Base-by-base conservation (phyloP, 2,888 invertebrate species). In the Cataglyphis livida region DNA sequence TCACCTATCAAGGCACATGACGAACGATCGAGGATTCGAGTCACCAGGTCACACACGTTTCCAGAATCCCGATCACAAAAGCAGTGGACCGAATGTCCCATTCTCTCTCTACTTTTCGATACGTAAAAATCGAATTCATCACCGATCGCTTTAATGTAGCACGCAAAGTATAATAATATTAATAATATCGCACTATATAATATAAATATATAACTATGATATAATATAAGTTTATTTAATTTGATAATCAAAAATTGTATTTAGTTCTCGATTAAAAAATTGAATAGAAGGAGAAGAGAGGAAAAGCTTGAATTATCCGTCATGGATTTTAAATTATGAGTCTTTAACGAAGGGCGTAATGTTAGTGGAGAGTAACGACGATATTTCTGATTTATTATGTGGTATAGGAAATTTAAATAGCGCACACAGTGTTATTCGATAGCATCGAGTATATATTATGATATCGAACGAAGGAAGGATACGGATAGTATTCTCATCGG, bases 41-140 rank as follows among this genome's bases (percentile, higher is more conserved):
- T 78, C 59, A 78, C 70, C 78, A 70, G 78, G 78, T 79, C 70
- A 70, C 59, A 54, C 25, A 75, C 78, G 44, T 57, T 25, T 70
- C 59, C 35, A 48, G 78, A 79, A 79, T 70, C 44, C n/a, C 70
- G 25, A 79, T 70, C 59, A 48, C 59, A 48, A 48, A 59, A 35
- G 59, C 65, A 68, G 35, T 68, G 21, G 59, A 59, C 59, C 70
- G n/a, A 70, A 51, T 57, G 76, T 68, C 32, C 12, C 15, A n/a
- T 68, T 66, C 44, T 59, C 44, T 59, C 35, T 25, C 18, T 25
- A 12, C 5, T 32, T n/a, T 4, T 21, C n/a, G 32, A 21, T 48
- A 44, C 1, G 9, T 15, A 6, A 68, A 44, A 78, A 25, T 21
- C 7, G 4, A 32, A 44, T 57, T 21, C 21, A 78, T 6, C 25